Evolutionary conservation across 2,888 invertebrate species (phyloP).

Genomic region (Caenorhabditis sp.): DNA sequence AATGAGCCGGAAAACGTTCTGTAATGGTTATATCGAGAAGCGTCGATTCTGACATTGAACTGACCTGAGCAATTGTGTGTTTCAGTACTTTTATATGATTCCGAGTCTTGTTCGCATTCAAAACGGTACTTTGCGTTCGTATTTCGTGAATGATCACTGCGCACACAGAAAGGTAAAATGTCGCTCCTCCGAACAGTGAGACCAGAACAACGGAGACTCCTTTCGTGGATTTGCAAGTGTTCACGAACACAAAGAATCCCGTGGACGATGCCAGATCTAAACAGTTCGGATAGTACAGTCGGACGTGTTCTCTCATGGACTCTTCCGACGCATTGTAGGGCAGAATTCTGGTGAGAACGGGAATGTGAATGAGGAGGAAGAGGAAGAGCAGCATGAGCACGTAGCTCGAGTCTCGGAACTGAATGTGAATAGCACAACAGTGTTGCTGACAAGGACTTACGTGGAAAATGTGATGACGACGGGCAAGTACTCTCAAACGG

Average conservation of each 20-base stretch:
- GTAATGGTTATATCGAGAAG: background rate
- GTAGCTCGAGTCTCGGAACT: conserved; percentile 33
- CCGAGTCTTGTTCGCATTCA: conserved; percentile 18
- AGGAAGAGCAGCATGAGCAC: conserved; percentile 1
- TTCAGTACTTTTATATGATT: conserved; percentile 34
- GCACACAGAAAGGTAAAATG: conserved; percentile 16
- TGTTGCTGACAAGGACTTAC: conserved; percentile 1
- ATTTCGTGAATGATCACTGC: conserved; percentile 33
- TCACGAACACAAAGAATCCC: conserved; percentile 37
- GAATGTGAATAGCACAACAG: background rate
- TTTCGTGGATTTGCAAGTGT: conserved; percentile 31
- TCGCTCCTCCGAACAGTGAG: conserved; percentile 23
- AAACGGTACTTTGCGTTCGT: conserved; percentile 21
- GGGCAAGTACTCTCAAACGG: conserved; percentile 20
- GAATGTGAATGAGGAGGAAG: conserved; percentile 4
- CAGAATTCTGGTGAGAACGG: conserved; percentile 17
- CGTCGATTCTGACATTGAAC: background rate
- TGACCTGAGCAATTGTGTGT: conserved; percentile 30
- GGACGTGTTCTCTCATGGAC: conserved; percentile 11
- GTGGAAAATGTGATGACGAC: conserved; percentile 7
- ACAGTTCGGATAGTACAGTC: conserved; percentile 30
- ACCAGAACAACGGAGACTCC: conserved; percentile 22
- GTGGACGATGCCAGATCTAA: background rate
- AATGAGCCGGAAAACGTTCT: conserved; percentile 19
- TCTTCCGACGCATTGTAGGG: conserved; percentile 17